phyloP scores from a whole-genome alignment of 2,797 vertebrate genomes.

The Epinephelus malabaricus region DNA sequence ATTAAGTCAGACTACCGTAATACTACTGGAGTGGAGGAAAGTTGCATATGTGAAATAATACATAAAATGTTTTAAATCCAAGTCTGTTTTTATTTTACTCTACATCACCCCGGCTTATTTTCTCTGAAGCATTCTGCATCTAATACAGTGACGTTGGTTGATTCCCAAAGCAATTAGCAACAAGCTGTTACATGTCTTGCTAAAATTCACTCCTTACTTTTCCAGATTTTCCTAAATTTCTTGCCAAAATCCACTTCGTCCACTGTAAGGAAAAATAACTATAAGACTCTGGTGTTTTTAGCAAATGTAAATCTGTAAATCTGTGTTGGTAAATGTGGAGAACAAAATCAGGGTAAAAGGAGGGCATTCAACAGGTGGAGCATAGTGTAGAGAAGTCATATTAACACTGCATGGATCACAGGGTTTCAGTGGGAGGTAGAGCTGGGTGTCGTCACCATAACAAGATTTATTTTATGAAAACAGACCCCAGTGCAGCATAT shows the following conservation, averaged over 20 bases:
- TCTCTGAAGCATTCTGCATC: not conserved
- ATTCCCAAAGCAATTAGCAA: no score
- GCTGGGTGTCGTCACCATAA: no score
- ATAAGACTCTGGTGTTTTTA: not conserved
- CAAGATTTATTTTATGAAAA: no score
- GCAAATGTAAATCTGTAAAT: not conserved
- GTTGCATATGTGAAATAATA: no score
- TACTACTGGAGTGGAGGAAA: no score
- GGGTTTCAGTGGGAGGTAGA: no score
- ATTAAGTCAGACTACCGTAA: not conserved
- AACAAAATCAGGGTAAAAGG: not conserved
- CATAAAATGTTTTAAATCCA: not conserved
- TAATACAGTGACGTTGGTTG: no score
- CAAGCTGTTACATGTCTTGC: not conserved
- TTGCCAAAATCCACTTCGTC: not conserved
- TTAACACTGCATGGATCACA: no score
- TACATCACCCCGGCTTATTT: not conserved
- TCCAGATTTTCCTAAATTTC: not conserved
- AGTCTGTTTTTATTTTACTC: not conserved
- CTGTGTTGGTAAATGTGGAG: not conserved
- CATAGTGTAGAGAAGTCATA: no score
- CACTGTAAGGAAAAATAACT: not conserved
- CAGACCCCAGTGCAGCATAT: no score
- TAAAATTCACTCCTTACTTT: not conserved
- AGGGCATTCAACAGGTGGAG: not conserved